Base-by-base conservation (phyloP, 1,140 invertebrate species). In the Drosophila simulans region DNA sequence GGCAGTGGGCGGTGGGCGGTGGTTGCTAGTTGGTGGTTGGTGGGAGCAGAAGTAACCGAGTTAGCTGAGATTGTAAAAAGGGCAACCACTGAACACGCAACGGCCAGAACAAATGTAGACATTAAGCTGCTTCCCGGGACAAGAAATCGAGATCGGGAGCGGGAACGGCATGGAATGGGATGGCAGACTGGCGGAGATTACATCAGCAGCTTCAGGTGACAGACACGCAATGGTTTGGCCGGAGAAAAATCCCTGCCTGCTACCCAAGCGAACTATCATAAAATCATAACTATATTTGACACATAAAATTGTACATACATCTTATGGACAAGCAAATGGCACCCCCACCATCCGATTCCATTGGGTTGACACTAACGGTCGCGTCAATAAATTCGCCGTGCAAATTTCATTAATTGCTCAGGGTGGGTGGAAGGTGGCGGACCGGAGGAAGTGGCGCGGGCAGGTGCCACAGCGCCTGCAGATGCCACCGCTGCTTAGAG, bases 31-130 rank as follows among this genome's bases (percentile, higher is more conserved):
- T 8, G 31, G 31, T 31, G 31, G 31, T 7, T 8, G 31, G 31
- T 31, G 35, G 53, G 34, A 60, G 75, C 45, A 31, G 45, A 31
- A 62, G 79, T 49, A 37, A 35, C 54, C 56, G 62, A 49, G 25
- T 52, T 53, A 57, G 62, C 42, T 53, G 43, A 42, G 49, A 62
- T 59, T 35, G 43, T 37, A 71, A 48, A 75, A 85, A 88, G 82
- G 82, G 83, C 84, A 88, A 59, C 84, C 84, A 88, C 63, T 77
- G 79, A 89, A 76, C 84, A 88, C 84, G 84, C 84, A 88, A 89
- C 84, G 76, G 80, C 76, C 76, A 84, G 80, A 84, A 88, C 84
- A 88, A 88, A 88, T 88, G 84, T 88, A 88, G 84, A 88, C 84
- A 88, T 88, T 88, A 88, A 88, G 84, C 84, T 86, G 60, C 60